Base-by-base conservation (phyloP, 2,888 invertebrate species). In the Tinea trinotella region DNA sequence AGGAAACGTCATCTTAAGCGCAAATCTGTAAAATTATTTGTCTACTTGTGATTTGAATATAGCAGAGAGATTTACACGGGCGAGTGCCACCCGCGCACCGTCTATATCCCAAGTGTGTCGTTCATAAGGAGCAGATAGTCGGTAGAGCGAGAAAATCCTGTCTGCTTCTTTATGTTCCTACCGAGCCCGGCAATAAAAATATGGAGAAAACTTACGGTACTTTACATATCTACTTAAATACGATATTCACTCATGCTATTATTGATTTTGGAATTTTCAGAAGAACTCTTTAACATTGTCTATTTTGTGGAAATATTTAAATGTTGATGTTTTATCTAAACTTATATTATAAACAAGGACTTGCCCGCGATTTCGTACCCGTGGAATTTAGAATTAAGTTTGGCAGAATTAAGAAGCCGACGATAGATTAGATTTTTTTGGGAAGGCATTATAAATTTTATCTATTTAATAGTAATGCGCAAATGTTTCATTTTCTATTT, bases 161-260 rank as follows among this genome's bases (percentile, higher is more conserved):
- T 18, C 48, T 48, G 18, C 17, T 48, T 10, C 17, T 48, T 48
- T 48, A 48, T 48, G 48, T 48, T 48, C 48, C 40, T 19, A n/a
- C 48, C 18, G 40, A 15, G 13, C 13, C 3, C 15, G 40, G 40
- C 40, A 3, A 40, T 40, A 40, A 40, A 40, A 40, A 40, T 40
- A 13, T 40, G 13, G 40, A 40, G 40, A 40, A 40, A 40, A 40
- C 40, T 15, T 40, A 12, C 40, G 40, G 13, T 40, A 40, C 7
- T 40, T 40, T 40, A 12, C 40, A 40, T 40, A 40, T 15, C 15
- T 3, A 40, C 13, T n/a, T 30, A 30, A 30, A 7, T 30, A 30
- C 2, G 30, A n/a, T 30, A 30, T 30, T 10, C 30, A n/a, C 30
- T 30, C 30, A 10, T 7, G 9, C 30, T 30, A 30, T 30, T 30